phyloP scores from a whole-genome alignment of 2,113 vertebrate species.

The Numida meleagris region DNA sequence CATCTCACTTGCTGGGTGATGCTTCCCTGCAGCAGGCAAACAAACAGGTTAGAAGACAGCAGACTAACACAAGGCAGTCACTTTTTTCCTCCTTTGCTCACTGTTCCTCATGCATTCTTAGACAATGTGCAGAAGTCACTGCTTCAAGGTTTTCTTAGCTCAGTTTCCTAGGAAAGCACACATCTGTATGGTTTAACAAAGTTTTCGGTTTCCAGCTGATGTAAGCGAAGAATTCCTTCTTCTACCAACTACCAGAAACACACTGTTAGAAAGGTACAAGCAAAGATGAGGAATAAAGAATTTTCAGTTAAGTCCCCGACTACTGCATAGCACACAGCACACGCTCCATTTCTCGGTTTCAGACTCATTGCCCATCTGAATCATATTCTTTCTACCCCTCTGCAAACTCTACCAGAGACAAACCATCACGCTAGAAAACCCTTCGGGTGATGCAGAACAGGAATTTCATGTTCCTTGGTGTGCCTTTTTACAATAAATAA shows the following conservation, averaged over 20 bases:
- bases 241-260: neutral
- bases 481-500: neutral
- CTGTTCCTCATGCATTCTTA: accelerated
- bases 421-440: neutral
- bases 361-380: neutral
- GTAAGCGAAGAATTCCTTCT: neutral
- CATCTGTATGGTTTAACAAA: neutral
- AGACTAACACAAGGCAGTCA: accelerated
- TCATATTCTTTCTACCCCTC: neutral
- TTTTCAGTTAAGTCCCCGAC: neutral
- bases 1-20: conserved; percentile 78
- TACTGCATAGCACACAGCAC: neutral
- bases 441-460: neutral
- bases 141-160: neutral
- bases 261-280: neutral
- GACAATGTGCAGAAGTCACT: neutral
- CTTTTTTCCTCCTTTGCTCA: neutral
- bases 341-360: neutral
- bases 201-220: neutral
- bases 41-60: neutral
- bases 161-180: neutral
- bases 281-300: neutral
- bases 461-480: neutral
- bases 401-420: neutral
- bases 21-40: conserved; percentile 77